Evolutionary conservation across 1,140 invertebrate genomes (phyloP).

Genomic region (Propsilocerus akamusi): DNA sequence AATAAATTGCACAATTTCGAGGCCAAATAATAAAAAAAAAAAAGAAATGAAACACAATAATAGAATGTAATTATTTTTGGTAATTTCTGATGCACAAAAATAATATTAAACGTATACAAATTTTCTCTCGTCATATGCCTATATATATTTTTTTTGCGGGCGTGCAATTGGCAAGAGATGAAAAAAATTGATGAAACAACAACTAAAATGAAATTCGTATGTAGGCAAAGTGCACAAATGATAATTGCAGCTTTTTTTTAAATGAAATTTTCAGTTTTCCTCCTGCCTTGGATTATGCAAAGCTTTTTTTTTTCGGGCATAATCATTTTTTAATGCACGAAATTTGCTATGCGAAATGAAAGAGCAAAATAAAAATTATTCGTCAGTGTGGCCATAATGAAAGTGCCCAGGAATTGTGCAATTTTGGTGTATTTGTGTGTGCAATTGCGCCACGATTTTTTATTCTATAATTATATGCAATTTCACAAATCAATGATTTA

Average conservation of each 20-base stretch:
- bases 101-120: background rate
- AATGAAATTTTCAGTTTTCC: background rate
- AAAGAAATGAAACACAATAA: background rate
- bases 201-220: background rate
- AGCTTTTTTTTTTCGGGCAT: background rate
- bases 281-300: background rate
- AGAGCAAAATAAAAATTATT: no score
- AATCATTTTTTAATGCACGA: background rate
- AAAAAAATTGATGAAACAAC: background rate
- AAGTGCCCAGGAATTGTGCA: no score
- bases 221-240: background rate
- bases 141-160: background rate
- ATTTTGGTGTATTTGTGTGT: no score
- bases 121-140: background rate
- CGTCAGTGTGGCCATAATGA: no score
- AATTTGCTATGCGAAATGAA: no score
- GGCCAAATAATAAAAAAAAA: background rate
- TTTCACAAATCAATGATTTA: constrained; percentile 1
- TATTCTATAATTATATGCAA: background rate
- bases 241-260: background rate
- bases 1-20: constrained; percentile 4
- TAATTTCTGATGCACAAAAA: background rate
- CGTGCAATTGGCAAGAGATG: background rate
- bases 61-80: background rate
- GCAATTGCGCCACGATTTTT: background rate